phyloP scores from a whole-genome alignment of 2,113 vertebrate species.

The Uria aalge region DNA sequence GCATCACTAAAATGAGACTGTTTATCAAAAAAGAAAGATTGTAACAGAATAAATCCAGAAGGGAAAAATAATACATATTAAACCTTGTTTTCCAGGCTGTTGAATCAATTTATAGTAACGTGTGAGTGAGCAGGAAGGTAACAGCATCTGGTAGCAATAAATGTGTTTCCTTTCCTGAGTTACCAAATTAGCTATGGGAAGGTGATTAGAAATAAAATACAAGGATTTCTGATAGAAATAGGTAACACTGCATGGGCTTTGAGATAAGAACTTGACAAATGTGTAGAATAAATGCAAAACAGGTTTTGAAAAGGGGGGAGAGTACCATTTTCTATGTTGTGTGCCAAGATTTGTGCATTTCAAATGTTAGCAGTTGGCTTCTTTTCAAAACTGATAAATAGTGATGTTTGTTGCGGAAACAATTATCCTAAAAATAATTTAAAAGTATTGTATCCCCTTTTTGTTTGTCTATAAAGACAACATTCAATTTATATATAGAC shows the following conservation, averaged over 20 bases:
- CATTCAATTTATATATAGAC: conserved; percentile 53
- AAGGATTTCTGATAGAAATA: conserved; percentile 52
- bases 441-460: conserved; percentile 55
- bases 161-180: conserved; percentile 44
- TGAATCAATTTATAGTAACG: conserved; percentile 5
- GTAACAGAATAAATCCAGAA: neutral
- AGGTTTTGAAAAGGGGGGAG: conserved; percentile 23
- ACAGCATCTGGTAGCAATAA: conserved; percentile 57
- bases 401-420: conserved; percentile 65
- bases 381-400: conserved; percentile 68
- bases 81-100: conserved; percentile 6
- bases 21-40: neutral
- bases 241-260: conserved; percentile 24
- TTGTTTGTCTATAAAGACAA: conserved; percentile 63
- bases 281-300: conserved; percentile 48
- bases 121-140: conserved; percentile 40
- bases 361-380: conserved; percentile 56
- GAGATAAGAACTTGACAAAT: conserved; percentile 63
- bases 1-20: neutral
- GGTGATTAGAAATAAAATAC: conserved; percentile 46
- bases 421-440: conserved; percentile 69
- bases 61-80: neutral
- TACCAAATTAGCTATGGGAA: conserved; percentile 38
- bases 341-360: conserved; percentile 60
- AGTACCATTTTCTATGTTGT: conserved; percentile 41